Evolutionary conservation across 1,140 invertebrate genomes (phyloP), one percentile per base, ranked within the genome.

Genomic region (Holcopasites calliopsidis): DNA sequence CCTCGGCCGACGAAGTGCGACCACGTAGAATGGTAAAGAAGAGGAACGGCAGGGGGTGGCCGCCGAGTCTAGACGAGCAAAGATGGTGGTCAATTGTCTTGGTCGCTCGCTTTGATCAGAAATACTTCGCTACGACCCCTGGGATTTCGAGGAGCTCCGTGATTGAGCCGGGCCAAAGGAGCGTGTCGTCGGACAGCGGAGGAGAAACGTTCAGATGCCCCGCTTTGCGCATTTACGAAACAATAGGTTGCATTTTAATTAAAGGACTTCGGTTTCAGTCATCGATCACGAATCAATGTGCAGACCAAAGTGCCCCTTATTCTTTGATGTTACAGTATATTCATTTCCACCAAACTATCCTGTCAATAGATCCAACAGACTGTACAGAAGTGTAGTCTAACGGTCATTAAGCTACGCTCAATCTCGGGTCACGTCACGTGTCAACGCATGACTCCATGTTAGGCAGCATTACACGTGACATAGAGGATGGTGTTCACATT

Each of bases 11-110:
- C 31, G 11, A 33, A 23, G 18, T 35, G 6, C 18, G 16, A 13
- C 13, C 38, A 44, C 28, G 28, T 42, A 10, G 70, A 42, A 64
- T 50, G 60, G 16, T 11, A 23, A 44, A 64, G 44, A 35, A 65
- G 71, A 55, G 49, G 28, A 11, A 49, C 31, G 52, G 13, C 3
- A 33, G 42, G 18, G 11, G 64, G 1, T 47, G 13, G 13, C 6
- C 23, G 13, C 10, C 3, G 55, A 68, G 55, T 33, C 42, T 60
- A 70, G 73, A 76, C 65, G 40, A 70, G 33, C 44, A 49, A 69
- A 69, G 65, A 70, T 52, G 49, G 38, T 73, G 71, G 71, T 73
- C 71, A 73, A 65, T 65, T 55, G 71, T 73, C 58, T 65, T 65
- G 62, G 31, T 21, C 60, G 49, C 35, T 58, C 40, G 68, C 40